Percentiles rank a stretch among this genome's conserved stretches.
These are phyloP conservation scores for Halcyon smyrnensis DNA, from an alignment of 2,797 vertebrate genomes.

Conservation along the genomic window DNA sequence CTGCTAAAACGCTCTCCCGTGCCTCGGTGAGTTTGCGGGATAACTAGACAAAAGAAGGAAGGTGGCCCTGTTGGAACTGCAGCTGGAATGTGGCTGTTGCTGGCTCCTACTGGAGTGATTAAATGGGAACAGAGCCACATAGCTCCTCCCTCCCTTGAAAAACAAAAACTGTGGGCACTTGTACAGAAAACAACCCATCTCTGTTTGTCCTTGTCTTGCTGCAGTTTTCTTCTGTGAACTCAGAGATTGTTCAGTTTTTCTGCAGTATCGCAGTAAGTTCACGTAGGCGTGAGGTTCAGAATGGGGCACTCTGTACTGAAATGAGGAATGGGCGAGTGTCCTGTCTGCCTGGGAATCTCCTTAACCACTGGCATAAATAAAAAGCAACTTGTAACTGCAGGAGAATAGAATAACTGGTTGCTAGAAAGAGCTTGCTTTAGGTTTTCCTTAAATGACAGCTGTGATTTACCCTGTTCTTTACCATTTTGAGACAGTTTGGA, in stretches of 20 bases:
- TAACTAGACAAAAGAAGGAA: conserved; percentile 40
- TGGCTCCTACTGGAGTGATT: conserved; percentile 47
- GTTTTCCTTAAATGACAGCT: neutral
- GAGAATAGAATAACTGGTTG: neutral
- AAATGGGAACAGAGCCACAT: conserved; percentile 43
- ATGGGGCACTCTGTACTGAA: neutral
- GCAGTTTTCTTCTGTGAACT: conserved; percentile 19
- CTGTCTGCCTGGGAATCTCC: neutral
- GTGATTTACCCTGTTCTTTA: neutral
- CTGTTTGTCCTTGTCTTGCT: conserved; percentile 16
- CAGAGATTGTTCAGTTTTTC: neutral
- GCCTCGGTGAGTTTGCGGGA: neutral
- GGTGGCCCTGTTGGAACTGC: neutral
- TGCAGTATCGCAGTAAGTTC: neutral
- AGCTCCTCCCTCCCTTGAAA: conserved; percentile 53
- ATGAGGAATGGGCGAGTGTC: neutral
- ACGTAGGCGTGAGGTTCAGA: neutral
- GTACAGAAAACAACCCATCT: conserved; percentile 19
- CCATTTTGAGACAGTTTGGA: neutral
- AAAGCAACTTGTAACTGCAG: neutral
- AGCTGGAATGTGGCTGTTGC: conserved; percentile 22
- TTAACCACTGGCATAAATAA: neutral
- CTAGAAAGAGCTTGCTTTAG: neutral
- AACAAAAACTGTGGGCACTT: conserved; percentile 50
- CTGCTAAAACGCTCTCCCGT: neutral